These are phyloP conservation scores for Pomatorhinus ruficollis DNA, from an alignment of 2,113 vertebrate genomes.

Conservation along the genomic window DNA sequence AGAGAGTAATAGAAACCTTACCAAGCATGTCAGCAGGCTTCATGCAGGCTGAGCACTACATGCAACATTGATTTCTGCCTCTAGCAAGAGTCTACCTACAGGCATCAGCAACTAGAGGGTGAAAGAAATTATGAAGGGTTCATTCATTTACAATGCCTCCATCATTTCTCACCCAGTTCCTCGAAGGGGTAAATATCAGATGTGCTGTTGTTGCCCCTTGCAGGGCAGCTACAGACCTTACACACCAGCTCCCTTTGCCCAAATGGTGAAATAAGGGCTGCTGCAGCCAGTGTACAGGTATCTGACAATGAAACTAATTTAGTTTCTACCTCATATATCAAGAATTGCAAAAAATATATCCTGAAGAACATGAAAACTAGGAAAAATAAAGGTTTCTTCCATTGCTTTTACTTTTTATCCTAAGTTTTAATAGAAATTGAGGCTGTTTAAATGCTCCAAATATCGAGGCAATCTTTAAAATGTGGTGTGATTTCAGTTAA, in stretches of 20 bases:
- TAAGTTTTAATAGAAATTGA: neutral
- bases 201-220: neutral
- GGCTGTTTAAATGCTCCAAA: neutral
- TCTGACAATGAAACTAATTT: neutral
- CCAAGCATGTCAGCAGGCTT: neutral
- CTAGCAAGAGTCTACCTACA: neutral
- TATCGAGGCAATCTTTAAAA: neutral
- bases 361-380: neutral
- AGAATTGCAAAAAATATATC: neutral
- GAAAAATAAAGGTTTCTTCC: neutral
- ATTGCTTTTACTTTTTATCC: constrained; percentile 6
- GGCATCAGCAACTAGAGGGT: neutral
- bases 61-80: neutral
- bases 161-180: neutral
- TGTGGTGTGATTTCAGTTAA: neutral
- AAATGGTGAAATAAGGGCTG: neutral
- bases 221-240: neutral
- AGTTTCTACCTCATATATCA: neutral
- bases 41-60: neutral
- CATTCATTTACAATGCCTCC: neutral
- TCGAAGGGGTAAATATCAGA: neutral
- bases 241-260: neutral
- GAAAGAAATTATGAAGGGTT: neutral
- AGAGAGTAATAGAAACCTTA: neutral
- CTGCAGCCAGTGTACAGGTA: neutral